Evolutionary conservation across 2,797 vertebrate genomes (phyloP).

Genomic region (Sciaenops ocellatus): DNA sequence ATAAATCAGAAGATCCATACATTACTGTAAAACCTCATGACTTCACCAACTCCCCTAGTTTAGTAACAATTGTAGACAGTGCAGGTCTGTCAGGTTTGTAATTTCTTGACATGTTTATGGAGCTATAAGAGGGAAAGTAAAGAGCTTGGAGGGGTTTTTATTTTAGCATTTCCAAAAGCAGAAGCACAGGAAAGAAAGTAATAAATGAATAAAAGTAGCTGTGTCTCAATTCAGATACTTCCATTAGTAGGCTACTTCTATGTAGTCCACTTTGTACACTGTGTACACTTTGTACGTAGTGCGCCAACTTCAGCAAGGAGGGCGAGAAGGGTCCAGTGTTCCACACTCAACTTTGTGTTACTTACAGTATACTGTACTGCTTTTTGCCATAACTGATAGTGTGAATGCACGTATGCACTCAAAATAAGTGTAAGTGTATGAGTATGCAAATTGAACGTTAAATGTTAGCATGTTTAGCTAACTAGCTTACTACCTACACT

Average conservation of each 20-base stretch:
- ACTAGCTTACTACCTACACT: neutral
- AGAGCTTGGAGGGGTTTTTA: neutral
- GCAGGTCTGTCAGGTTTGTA: neutral
- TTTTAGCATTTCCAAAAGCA: neutral
- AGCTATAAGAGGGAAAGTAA: neutral
- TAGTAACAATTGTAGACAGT: neutral
- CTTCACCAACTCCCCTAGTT: neutral
- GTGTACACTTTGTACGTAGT: too few relatives aligned
- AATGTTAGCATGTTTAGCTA: neutral
- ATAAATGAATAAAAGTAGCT: neutral
- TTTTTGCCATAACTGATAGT: too few relatives aligned
- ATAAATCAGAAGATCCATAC: conserved; percentile 20
- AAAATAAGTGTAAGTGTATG: too few relatives aligned
- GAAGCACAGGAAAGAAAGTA: neutral
- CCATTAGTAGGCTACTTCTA: too few relatives aligned
- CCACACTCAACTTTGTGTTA: too few relatives aligned
- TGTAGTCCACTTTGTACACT: too few relatives aligned
- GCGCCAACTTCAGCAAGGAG: too few relatives aligned
- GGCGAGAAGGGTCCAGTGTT: too few relatives aligned
- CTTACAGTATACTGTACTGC: too few relatives aligned
- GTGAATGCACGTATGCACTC: too few relatives aligned
- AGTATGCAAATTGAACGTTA: too few relatives aligned
- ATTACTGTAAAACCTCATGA: neutral
- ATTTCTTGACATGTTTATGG: neutral
- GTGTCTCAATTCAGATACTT: neutral